Evolutionary conservation across 2,888 invertebrate species (phyloP).

Genomic region (Eupithecia pulchellata): DNA sequence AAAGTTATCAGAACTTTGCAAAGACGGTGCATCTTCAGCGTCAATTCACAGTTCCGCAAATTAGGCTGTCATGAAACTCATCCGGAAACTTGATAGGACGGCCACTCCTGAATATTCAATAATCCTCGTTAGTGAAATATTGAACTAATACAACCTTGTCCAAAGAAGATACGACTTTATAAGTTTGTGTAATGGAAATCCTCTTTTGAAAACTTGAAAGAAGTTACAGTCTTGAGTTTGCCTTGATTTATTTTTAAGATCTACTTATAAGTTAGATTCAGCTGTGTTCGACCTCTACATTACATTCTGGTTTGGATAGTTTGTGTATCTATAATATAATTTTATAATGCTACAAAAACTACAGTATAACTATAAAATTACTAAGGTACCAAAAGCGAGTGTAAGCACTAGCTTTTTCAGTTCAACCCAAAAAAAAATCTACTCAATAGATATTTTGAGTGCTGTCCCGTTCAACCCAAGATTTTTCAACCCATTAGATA

Average conservation of each 20-base stretch:
- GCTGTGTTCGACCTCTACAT: too few relatives aligned
- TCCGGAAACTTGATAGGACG: conserved; percentile 49
- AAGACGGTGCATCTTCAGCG: conserved; percentile 17
- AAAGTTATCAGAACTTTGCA: conserved; percentile 16
- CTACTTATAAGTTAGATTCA: neutral
- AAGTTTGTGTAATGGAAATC: conserved; percentile 3
- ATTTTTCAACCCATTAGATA: too few relatives aligned
- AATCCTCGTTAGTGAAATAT: conserved; percentile 73
- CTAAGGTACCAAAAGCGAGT: too few relatives aligned
- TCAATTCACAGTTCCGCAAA: conserved; percentile 61
- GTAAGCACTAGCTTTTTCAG: too few relatives aligned
- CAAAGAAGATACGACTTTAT: conserved; percentile 4
- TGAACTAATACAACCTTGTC: conserved; percentile 62
- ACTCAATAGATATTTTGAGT: too few relatives aligned
- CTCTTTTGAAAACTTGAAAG: neutral
- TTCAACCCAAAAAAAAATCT: too few relatives aligned
- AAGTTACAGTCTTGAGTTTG: neutral
- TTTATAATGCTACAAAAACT: neutral
- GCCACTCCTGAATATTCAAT: conserved; percentile 75
- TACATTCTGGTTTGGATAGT: too few relatives aligned
- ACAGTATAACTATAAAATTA: too few relatives aligned
- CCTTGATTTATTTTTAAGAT: neutral
- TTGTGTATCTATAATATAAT: neutral
- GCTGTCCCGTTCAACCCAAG: too few relatives aligned
- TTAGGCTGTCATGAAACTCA: conserved; percentile 73